phyloP scores from a whole-genome alignment of 2,113 vertebrate genomes.

The Ginglymostoma cirratum region DNA sequence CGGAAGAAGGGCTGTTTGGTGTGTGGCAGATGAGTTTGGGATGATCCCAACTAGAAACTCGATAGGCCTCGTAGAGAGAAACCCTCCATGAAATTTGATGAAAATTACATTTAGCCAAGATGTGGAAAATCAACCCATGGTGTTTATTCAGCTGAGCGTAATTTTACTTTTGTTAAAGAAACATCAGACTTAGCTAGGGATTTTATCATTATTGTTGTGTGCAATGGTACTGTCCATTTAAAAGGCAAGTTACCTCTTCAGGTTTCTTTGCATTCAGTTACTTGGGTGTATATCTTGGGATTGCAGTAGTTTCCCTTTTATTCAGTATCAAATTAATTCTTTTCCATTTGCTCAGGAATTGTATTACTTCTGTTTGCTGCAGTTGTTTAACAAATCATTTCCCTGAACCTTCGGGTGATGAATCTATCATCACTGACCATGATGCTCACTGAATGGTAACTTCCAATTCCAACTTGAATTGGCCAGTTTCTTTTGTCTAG shows the following conservation, averaged over 20 bases:
- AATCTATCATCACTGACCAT: background rate
- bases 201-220: background rate
- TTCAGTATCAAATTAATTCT: background rate
- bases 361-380: background rate
- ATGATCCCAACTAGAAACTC: too few species aligned
- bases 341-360: too few species aligned
- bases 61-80: too few species aligned
- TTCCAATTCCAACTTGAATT: background rate
- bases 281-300: background rate
- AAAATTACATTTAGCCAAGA: too few species aligned
- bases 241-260: background rate
- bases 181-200: background rate
- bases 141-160: background rate
- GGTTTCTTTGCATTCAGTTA: background rate
- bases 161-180: background rate
- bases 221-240: background rate
- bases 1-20: too few species aligned
- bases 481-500: background rate
- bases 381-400: background rate
- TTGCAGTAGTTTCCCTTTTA: background rate
- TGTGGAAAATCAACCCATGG: too few species aligned
- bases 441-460: background rate
- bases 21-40: too few species aligned
- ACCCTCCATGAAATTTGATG: too few species aligned
- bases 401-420: background rate